Evolutionary conservation across 1,140 invertebrate species (phyloP).

Genomic region (Coboldia fuscipes): DNA sequence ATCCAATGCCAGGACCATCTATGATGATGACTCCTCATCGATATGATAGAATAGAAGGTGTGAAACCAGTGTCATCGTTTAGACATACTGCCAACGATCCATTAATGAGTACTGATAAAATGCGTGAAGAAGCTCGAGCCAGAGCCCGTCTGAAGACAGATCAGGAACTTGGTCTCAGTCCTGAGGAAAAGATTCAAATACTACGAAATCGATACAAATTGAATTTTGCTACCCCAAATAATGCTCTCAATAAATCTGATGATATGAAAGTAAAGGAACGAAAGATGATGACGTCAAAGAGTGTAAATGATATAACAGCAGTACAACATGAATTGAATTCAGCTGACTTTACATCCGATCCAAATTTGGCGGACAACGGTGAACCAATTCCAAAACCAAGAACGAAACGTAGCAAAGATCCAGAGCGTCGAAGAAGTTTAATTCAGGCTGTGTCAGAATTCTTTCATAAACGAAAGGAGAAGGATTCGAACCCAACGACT

Average conservation of each 20-base stretch:
- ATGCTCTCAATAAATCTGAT: constrained; percentile 5
- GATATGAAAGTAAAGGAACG: constrained; percentile 12
- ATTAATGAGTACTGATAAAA: constrained; percentile 29
- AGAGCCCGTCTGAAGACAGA: constrained; percentile 46
- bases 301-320: constrained; percentile 19
- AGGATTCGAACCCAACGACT: constrained; percentile 20
- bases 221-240: constrained; percentile 1
- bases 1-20: too few relatives aligned
- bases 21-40: constrained; percentile 5
- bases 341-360: constrained; percentile 28
- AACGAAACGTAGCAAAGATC: constrained; percentile 31
- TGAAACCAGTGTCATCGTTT: constrained; percentile 25
- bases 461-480: constrained; percentile 34
- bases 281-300: constrained; percentile 20
- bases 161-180: constrained; percentile 46
- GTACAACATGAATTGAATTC: constrained; percentile 3
- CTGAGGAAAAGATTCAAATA: constrained; percentile 38
- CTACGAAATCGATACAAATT: constrained; percentile 18
- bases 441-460: constrained; percentile 68
- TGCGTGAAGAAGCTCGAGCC: constrained; percentile 40
- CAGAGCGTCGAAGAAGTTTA: constrained; percentile 54
- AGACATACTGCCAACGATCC: constrained; percentile 26
- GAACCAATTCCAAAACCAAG: constrained; percentile 14
- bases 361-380: constrained; percentile 26
- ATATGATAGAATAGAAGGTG: constrained; percentile 14